Evolutionary conservation across 2,888 invertebrate genomes (phyloP).

Genomic region (Blomia tropicalis): DNA sequence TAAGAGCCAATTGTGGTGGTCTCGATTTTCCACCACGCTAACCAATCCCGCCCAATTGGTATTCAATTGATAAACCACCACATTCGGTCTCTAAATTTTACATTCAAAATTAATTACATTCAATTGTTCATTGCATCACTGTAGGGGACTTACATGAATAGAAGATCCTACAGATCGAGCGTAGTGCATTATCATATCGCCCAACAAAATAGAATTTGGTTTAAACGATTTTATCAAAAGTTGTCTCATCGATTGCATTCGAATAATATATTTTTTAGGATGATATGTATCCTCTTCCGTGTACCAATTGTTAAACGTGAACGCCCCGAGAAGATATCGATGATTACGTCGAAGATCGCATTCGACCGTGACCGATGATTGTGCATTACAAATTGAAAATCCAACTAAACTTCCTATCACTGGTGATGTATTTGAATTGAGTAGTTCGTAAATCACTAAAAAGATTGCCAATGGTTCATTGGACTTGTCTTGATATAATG

Average conservation of each 20-base stretch:
- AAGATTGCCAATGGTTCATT: neutral
- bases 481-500: neutral
- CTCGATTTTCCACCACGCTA: slow-evolving; percentile 1
- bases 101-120: neutral
- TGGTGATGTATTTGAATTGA: slow-evolving; percentile 2
- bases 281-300: neutral
- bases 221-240: neutral
- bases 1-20: neutral
- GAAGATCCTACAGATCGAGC: neutral
- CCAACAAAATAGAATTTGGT: neutral
- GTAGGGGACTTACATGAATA: neutral
- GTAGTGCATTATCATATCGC: neutral
- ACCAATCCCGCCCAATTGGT: neutral
- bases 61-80: slow-evolving; percentile 2
- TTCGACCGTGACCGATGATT: slow-evolving; percentile 1
- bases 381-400: neutral
- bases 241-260: neutral
- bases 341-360: neutral
- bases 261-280: neutral
- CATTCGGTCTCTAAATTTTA: neutral
- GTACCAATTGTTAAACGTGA: slow-evolving; percentile 1
- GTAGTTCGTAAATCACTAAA: neutral
- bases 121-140: no score
- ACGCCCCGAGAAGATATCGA: neutral
- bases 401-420: neutral